Base-by-base conservation (phyloP, 2,888 invertebrate genomes). In the Lasioglossum malachurum region DNA sequence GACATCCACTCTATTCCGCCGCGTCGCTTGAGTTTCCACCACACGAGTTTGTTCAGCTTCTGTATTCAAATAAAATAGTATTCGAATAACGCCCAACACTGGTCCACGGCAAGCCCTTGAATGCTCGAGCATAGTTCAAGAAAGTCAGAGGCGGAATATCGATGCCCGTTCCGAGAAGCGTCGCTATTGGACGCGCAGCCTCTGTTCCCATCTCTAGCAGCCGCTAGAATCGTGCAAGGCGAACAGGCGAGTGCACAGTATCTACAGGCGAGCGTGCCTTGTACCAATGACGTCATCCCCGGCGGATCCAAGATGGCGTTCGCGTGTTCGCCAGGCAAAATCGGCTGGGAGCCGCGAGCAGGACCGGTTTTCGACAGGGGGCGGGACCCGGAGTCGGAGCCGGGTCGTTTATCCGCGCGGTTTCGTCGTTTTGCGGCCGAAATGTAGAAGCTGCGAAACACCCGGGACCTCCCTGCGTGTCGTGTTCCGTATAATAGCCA, bases 231-330 rank as follows among this genome's bases (percentile, higher is more conserved):
- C 91, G 92, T 89, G 91, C 92, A 91, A 89, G 35, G 80, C 57
- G 57, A 57, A 8, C 57, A 8, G 10, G 23, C 53, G n/a, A 23
- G 53, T 23, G 23, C 53, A n/a, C 53, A 19, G 46, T 16, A 14
- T 46, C 16, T 46, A 46, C 16, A 76, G 83, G 87, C 91, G 92
- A 92, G 90, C 92, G 92, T 19, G 31, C 31, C 90, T 90, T 88
- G 90, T 91, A 93, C 92, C 93, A 92, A 83, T 94, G 94, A 94
- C 94, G 94, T 94, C 94, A 94, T 90, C 83, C 80, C 57, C 76
- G 83, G 75, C 90, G 89, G 87, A 92, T 90, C 88, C 92, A 92
- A 91, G 87, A 91, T 91, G 91, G 91, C 91, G 89, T 81, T 74
- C 84, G 87, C 86, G 75, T 76, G 89, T 90, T 91, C 88, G 74